phyloP scores from a whole-genome alignment of 2,888 invertebrate species.

The Zygaena filipendulae region DNA sequence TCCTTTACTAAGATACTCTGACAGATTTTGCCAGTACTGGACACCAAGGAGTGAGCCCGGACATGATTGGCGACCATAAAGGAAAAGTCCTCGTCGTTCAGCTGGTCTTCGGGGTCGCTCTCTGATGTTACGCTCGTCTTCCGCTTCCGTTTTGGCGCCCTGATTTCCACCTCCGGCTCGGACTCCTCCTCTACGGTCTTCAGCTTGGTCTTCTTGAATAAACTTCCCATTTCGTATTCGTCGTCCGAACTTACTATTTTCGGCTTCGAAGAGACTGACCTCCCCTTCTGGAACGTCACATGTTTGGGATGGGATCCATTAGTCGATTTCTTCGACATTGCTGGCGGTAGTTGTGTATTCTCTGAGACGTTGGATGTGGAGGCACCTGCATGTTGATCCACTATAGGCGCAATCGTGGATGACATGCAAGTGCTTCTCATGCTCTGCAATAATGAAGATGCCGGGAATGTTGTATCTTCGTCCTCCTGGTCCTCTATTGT shows the following conservation, averaged over 20 bases:
- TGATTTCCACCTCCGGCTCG: too few species aligned
- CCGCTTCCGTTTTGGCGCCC: too few species aligned
- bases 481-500: background rate
- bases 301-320: background rate
- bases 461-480: background rate
- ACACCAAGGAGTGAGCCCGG: constrained; percentile 13
- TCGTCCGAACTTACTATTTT: too few species aligned
- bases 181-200: too few species aligned
- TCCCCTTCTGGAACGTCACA: constrained; percentile 6
- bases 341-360: too few species aligned
- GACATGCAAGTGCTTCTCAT: constrained; percentile 12
- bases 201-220: too few species aligned
- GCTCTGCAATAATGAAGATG: constrained; percentile 10
- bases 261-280: constrained; percentile 2
- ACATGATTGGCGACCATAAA: constrained; percentile 8
- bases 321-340: constrained; percentile 1
- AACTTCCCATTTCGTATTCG: background rate
- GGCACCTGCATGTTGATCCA: constrained; percentile 10
- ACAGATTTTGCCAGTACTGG: constrained; percentile 14
- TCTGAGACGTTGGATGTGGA: constrained; percentile 5
- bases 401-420: constrained; percentile 13
- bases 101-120: too few species aligned
- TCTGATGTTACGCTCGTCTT: too few species aligned
- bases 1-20: constrained; percentile 12
- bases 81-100: constrained; percentile 9